Evolutionary conservation across 2,113 vertebrate species (phyloP).

Genomic region (Sciurus niger): DNA sequence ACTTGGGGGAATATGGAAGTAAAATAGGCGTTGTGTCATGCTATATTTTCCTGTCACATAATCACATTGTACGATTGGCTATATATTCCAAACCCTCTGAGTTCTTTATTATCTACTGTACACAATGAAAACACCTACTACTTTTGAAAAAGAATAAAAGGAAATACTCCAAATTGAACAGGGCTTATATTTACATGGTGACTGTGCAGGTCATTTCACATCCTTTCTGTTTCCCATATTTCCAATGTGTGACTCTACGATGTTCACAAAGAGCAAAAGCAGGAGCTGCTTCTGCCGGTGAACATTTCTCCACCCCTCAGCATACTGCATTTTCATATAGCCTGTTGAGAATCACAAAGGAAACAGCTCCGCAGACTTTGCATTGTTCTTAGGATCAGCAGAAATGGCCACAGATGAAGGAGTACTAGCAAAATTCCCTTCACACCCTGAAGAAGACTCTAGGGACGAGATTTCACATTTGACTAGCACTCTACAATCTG

Average conservation of each 20-base stretch:
- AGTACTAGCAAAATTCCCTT: background rate
- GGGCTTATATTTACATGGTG: background rate
- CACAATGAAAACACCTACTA: background rate
- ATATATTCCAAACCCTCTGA: background rate
- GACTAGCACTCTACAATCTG: background rate
- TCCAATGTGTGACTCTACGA: background rate
- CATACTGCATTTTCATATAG: accelerated
- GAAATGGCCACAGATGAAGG: background rate
- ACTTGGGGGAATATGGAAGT: background rate
- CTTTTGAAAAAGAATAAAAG: background rate
- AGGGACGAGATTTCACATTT: background rate
- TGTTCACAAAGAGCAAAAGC: background rate
- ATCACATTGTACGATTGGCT: background rate
- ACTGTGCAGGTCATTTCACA: background rate
- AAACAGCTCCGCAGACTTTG: background rate
- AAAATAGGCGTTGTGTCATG: background rate
- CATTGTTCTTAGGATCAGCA: background rate
- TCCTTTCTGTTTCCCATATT: background rate
- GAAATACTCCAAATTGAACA: background rate
- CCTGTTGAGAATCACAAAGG: background rate
- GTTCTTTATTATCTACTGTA: background rate
- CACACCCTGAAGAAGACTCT: background rate
- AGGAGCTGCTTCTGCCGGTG: background rate
- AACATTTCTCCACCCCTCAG: background rate
- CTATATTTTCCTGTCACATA: background rate